phyloP scores from a whole-genome alignment of 2,797 vertebrate genomes.

The Diplodus sargus region DNA sequence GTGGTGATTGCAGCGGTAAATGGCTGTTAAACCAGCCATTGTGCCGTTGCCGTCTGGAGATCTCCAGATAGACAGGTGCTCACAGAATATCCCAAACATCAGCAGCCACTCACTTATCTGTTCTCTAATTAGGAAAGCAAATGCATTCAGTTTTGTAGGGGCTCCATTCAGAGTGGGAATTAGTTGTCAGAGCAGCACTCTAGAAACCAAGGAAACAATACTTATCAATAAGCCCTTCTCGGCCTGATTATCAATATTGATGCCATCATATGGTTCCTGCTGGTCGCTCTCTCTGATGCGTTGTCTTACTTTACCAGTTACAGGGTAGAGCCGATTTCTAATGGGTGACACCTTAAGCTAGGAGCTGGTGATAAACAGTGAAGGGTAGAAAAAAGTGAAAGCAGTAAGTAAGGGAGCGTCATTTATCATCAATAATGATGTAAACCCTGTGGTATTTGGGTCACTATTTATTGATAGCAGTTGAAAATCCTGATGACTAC shows the following conservation, averaged over 20 bases:
- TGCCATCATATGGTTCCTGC: slow-evolving; percentile 50
- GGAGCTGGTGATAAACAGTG: slow-evolving; percentile 76
- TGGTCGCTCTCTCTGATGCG: slow-evolving; percentile 44
- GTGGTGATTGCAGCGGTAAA: slow-evolving; percentile 73
- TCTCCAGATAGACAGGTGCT: slow-evolving; percentile 75
- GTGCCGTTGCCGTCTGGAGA: slow-evolving; percentile 74
- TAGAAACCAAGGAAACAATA: slow-evolving; percentile 23
- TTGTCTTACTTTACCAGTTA: slow-evolving; percentile 73
- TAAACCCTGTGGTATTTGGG: slow-evolving; percentile 47
- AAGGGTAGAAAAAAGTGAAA: slow-evolving; percentile 8
- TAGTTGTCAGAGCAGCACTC: slow-evolving; percentile 40
- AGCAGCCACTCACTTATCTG: slow-evolving; percentile 69
- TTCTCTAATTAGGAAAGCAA: slow-evolving; percentile 77
- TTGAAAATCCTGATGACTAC: slow-evolving; percentile 47
- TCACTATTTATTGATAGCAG: slow-evolving; percentile 41
- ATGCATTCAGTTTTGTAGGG: slow-evolving; percentile 58
- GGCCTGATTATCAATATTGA: slow-evolving; percentile 58
- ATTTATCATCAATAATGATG: slow-evolving; percentile 74
- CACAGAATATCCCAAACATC: slow-evolving; percentile 61
- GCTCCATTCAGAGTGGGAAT: slow-evolving; percentile 48
- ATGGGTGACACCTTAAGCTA: slow-evolving; percentile 74
- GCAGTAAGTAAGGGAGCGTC: slow-evolving; percentile 52
- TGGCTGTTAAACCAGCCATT: slow-evolving; percentile 77
- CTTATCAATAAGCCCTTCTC: slow-evolving; percentile 61
- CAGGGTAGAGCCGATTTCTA: slow-evolving; percentile 71